phyloP scores from a whole-genome alignment of 2,113 vertebrate species.

The Zosterops borbonicus region DNA sequence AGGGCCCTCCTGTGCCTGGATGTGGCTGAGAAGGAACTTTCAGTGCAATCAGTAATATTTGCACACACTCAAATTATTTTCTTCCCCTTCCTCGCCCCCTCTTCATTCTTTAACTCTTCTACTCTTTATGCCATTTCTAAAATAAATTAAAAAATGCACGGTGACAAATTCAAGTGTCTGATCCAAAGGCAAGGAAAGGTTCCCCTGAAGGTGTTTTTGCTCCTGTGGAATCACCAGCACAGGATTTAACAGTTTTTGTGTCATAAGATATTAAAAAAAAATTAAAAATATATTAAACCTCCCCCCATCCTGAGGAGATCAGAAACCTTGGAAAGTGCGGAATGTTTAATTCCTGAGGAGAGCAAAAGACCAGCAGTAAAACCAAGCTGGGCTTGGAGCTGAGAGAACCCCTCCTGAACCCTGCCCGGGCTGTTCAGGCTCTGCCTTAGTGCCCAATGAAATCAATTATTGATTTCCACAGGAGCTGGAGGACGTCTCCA shows the following conservation, averaged over 20 bases:
- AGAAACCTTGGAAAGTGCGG: not conserved
- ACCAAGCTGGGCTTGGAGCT: not conserved
- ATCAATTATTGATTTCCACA: conserved; percentile 37
- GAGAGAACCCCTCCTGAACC: not conserved
- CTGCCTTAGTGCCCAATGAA: not conserved
- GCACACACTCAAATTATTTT: not conserved
- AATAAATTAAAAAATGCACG: not conserved
- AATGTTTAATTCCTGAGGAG: not conserved
- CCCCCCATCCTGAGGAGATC: not conserved
- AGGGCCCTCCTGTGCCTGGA: not conserved
- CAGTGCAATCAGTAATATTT: not conserved
- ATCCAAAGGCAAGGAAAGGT: not conserved
- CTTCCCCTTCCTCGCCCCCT: not conserved
- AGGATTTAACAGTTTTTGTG: not conserved
- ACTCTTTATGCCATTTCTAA: not conserved
- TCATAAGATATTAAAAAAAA: too few species aligned
- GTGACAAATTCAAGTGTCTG: not conserved
- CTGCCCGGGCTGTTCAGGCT: not conserved
- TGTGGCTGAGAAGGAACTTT: not conserved
- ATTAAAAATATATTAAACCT: not conserved
- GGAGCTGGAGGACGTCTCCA: not conserved
- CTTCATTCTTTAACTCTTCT: not conserved
- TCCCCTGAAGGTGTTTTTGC: not conserved
- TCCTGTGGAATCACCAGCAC: not conserved
- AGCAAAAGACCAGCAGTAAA: not conserved